Conservation (phyloP, 2,888 invertebrate genomes). For the Pandemis corylana region DNA sequence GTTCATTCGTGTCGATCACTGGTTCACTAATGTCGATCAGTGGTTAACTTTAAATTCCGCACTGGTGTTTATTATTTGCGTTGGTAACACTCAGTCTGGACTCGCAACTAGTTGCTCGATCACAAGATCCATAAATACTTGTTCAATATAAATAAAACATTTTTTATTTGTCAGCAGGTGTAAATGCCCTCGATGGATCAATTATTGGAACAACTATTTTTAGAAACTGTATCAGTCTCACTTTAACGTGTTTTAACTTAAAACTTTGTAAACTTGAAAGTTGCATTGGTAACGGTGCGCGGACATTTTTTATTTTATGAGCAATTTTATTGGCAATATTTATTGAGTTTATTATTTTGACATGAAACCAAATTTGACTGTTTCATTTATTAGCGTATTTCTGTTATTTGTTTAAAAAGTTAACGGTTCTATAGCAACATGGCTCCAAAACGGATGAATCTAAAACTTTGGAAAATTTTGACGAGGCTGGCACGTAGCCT, state of each 20-base stretch:
- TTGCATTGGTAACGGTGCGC: neutral
- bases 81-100: no score
- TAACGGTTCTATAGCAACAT: no score
- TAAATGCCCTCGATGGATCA: constrained; percentile 19
- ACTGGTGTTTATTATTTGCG: no score
- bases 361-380: no score
- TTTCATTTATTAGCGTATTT: neutral
- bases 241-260: neutral
- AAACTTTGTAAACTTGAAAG: neutral
- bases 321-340: neutral
- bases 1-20: no score
- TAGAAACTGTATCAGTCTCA: neutral
- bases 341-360: neutral
- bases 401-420: neutral
- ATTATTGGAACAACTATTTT: constrained; percentile 17
- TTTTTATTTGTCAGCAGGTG: constrained; percentile 30
- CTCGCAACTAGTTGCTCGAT: neutral
- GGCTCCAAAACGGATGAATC: no score
- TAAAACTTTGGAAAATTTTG: no score
- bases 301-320: neutral
- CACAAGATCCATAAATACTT: constrained; percentile 16
- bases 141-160: constrained; percentile 27
- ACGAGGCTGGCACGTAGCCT: no score
- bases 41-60: no score
- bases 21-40: no score